A percentile compares a stretch with the other conserved stretches of the same genome.
Conservation (phyloP, 53 echinoderm and acorn worm genomes). For the Holothuria scabra region DNA sequence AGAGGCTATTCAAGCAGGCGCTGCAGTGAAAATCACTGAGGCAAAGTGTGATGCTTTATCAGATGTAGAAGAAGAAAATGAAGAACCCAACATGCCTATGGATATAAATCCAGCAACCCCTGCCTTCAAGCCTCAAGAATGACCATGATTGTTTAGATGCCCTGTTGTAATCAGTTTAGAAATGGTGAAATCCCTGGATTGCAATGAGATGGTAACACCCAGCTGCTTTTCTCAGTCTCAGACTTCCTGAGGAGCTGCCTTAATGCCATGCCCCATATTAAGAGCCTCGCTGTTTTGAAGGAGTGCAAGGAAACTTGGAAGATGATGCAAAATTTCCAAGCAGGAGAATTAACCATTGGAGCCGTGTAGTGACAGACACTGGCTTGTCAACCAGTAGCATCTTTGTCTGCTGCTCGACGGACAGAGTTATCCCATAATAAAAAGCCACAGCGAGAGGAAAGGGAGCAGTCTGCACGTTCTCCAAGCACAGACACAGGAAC, state of each 20-base stretch:
- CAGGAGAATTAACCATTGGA: too few relatives aligned
- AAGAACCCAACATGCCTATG: background rate
- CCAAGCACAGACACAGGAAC: too few relatives aligned
- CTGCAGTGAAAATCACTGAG: background rate
- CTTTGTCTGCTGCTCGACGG: conserved; percentile 23
- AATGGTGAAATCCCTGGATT: too few relatives aligned
- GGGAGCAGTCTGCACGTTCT: background rate
- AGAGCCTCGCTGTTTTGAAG: conserved; percentile 57
- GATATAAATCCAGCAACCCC: too few relatives aligned
- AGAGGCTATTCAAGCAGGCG: too few relatives aligned
- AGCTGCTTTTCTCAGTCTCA: background rate
- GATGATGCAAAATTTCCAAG: conserved; percentile 55
- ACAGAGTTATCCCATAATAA: background rate
- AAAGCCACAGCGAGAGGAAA: background rate
- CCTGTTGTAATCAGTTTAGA: too few relatives aligned
- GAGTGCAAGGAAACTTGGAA: conserved; percentile 68
- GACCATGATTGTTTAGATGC: too few relatives aligned
- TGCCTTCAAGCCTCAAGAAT: too few relatives aligned
- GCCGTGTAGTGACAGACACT: conserved; percentile 51
- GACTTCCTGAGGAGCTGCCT: conserved; percentile 58
- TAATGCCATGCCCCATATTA: too few relatives aligned
- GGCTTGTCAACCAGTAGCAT: conserved; percentile 55
- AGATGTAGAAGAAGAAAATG: background rate
- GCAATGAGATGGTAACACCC: too few relatives aligned
- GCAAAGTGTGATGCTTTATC: background rate